phyloP scores from a whole-genome alignment of 1,140 invertebrate species.

The Drosophila ogumai region DNA sequence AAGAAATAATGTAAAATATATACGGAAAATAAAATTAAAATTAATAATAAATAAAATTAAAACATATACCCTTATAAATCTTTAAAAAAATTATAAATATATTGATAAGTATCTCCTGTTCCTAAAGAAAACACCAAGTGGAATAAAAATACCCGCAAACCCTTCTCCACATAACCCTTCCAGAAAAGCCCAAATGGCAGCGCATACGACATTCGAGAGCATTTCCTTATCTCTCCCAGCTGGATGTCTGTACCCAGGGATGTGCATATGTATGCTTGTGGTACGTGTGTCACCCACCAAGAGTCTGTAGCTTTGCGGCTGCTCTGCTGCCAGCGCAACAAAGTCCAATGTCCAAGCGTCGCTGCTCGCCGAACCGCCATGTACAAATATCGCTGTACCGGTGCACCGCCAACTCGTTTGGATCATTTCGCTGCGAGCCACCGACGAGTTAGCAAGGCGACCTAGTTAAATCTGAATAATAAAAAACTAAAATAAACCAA shows the following conservation, averaged over 20 bases:
- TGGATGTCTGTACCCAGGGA: not conserved
- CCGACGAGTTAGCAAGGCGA: slow-evolving; percentile 56
- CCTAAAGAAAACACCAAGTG: not conserved
- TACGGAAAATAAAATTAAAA: too few relatives aligned
- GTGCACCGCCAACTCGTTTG: slow-evolving; percentile 48
- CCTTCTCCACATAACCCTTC: not conserved
- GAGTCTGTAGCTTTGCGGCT: slow-evolving; percentile 33
- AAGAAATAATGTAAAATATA: too few relatives aligned
- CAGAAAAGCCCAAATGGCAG: not conserved
- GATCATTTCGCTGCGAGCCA: slow-evolving; percentile 55
- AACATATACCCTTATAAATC: too few relatives aligned
- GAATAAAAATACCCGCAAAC: not conserved
- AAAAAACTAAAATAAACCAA: slow-evolving; percentile 31
- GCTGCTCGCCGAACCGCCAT: slow-evolving; percentile 12
- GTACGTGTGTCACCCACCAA: slow-evolving; percentile 27
- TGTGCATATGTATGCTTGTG: slow-evolving; percentile 7
- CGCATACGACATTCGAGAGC: slow-evolving; percentile 16
- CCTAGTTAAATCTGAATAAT: slow-evolving; percentile 44
- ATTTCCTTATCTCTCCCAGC: slow-evolving; percentile 18
- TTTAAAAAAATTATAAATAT: not conserved
- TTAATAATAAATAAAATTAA: too few relatives aligned
- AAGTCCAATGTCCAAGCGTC: slow-evolving; percentile 63
- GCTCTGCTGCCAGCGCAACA: slow-evolving; percentile 27
- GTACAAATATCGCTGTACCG: slow-evolving; percentile 27
- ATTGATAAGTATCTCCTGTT: not conserved